Percentiles rank a stretch among this genome's conserved stretches.
Evolutionary conservation across 2,888 invertebrate species (phyloP).

Genomic region (Psylliodes chrysocephalus): DNA sequence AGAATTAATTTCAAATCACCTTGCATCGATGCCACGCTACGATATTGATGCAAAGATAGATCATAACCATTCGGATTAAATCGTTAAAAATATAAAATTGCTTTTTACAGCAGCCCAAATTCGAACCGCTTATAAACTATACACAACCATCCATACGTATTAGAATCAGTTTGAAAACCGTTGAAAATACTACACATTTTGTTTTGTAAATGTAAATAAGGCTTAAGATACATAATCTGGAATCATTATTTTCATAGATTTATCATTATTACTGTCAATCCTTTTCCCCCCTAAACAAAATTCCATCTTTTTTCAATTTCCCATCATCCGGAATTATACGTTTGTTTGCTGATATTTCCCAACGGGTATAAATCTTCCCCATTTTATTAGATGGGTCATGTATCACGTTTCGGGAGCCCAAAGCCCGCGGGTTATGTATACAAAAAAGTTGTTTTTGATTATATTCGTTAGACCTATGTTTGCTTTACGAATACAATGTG

Average conservation of each 20-base stretch:
- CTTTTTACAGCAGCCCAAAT: too few relatives aligned
- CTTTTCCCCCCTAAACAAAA: neutral
- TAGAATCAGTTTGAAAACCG: too few relatives aligned
- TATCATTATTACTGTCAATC: constrained; percentile 7
- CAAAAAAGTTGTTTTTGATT: constrained; percentile 30
- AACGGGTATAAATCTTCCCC: constrained; percentile 32
- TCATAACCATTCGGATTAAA: too few relatives aligned
- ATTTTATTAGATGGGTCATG: constrained; percentile 33
- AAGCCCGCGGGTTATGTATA: constrained; percentile 13
- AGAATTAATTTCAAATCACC: too few relatives aligned
- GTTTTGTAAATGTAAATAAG: too few relatives aligned
- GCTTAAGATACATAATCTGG: too few relatives aligned
- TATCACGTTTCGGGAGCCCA: constrained; percentile 18
- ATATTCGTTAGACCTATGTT: constrained; percentile 19
- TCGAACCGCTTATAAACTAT: too few relatives aligned
- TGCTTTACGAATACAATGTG: constrained; percentile 28
- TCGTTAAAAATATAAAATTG: too few relatives aligned
- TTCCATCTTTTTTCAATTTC: constrained; percentile 35
- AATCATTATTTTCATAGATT: neutral
- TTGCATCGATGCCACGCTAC: too few relatives aligned
- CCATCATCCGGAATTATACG: constrained; percentile 31
- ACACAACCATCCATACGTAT: too few relatives aligned
- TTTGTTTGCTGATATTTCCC: constrained; percentile 39
- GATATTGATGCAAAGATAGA: too few relatives aligned
- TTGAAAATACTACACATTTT: too few relatives aligned